Evolutionary conservation across 2,797 vertebrate species (phyloP).

Genomic region (Enteromius afrohamiltoni): DNA sequence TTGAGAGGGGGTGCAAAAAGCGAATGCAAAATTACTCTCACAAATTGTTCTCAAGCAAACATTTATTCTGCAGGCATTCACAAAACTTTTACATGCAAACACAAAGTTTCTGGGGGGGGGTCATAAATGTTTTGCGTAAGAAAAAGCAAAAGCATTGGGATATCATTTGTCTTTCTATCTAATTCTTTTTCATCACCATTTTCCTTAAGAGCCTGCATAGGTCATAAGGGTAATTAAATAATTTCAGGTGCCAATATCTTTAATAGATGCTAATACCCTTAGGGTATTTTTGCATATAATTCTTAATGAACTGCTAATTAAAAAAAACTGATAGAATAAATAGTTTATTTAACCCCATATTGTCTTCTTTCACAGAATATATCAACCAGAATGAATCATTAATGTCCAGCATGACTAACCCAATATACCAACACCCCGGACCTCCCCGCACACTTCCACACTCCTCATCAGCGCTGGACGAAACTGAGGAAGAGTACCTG

Average conservation of each 20-base stretch:
- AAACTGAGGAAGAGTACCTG: conserved; percentile 86
- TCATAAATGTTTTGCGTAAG: neutral
- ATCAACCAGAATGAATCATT: conserved; percentile 85
- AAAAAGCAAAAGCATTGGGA: neutral
- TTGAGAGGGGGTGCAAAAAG: neutral
- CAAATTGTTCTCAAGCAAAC: neutral
- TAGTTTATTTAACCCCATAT: neutral
- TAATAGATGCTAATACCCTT: neutral
- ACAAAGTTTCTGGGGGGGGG: neutral
- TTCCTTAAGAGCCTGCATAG: neutral
- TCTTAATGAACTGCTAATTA: neutral
- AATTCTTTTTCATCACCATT: neutral
- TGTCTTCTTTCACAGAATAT: conserved; percentile 82
- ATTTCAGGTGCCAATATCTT: neutral
- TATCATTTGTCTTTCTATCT: neutral
- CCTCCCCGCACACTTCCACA: conserved; percentile 66
- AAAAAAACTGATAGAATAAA: neutral
- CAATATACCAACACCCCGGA: conserved; percentile 83
- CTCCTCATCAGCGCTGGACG: conserved; percentile 72
- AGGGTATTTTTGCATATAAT: neutral
- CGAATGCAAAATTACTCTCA: neutral
- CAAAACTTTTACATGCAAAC: neutral
- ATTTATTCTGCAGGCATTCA: neutral
- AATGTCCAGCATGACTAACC: conserved; percentile 84
- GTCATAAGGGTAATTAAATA: neutral